Percentiles rank a stretch among this genome's conserved stretches.
These are phyloP conservation scores for Nomada fabriciana DNA, from an alignment of 2,888 invertebrate genomes.

Conservation along the genomic window DNA sequence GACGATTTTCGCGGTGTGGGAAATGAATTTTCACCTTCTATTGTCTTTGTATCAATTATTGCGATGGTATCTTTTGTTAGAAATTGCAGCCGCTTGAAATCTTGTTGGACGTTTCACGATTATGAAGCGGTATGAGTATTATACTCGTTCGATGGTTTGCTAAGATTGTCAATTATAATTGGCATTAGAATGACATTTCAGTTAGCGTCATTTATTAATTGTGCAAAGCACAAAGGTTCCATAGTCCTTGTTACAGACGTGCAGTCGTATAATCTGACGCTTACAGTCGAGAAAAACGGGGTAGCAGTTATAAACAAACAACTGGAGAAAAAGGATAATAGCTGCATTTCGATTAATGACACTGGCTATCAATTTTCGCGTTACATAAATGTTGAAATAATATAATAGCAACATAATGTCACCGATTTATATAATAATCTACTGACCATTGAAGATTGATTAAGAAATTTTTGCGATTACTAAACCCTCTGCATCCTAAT, in stretches of 20 bases:
- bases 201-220: constrained; percentile 3
- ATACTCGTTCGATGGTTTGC: constrained; percentile 7
- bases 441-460: too few relatives aligned
- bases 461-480: too few relatives aligned
- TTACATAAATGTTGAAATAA: too few relatives aligned
- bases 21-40: not conserved
- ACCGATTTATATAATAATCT: too few relatives aligned
- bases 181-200: not conserved
- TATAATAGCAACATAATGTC: too few relatives aligned
- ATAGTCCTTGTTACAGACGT: constrained; percentile 3
- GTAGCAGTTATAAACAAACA: not conserved
- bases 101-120: not conserved
- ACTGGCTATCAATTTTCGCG: too few relatives aligned
- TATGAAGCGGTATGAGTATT: not conserved
- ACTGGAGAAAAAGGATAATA: not conserved
- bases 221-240: constrained; percentile 13
- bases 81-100: not conserved
- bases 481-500: too few relatives aligned
- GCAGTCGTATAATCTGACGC: not conserved
- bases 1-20: not conserved
- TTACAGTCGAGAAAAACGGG: not conserved
- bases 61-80: not conserved
- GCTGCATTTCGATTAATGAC: too few relatives aligned
- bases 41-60: too few relatives aligned
- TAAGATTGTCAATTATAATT: too few relatives aligned